These are phyloP conservation scores for Calyptomena viridis DNA, from an alignment of 2,113 vertebrate species.

Conservation along the genomic window DNA sequence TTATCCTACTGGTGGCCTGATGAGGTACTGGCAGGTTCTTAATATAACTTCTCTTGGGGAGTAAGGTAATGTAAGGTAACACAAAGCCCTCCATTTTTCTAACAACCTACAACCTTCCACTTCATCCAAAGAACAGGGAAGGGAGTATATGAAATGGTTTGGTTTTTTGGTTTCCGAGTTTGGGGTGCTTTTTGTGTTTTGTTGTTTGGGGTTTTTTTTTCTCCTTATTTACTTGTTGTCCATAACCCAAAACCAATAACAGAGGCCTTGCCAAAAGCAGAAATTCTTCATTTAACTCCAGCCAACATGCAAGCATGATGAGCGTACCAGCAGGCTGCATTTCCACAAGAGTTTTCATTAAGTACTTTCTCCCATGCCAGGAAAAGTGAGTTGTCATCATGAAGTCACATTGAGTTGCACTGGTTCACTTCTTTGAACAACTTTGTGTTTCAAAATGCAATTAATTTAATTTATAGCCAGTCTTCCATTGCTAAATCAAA, in stretches of 20 bases:
- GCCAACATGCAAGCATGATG: background rate
- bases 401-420: background rate
- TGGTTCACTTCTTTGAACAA: background rate
- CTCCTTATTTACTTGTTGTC: accelerated
- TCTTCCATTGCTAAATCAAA: background rate
- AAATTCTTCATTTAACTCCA: background rate
- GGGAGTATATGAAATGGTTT: background rate
- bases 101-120: background rate
- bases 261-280: background rate
- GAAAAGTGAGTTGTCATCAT: accelerated
- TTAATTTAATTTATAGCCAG: background rate
- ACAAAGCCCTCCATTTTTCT: background rate
- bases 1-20: background rate
- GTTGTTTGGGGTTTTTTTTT: background rate
- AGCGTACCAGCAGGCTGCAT: background rate
- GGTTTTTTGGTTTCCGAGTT: background rate
- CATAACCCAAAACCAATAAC: background rate
- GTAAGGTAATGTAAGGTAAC: background rate
- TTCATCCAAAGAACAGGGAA: background rate
- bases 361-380: background rate
- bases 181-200: background rate
- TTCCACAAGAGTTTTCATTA: background rate
- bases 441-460: background rate
- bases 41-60: background rate
- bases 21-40: background rate